Base-by-base conservation (phyloP, 2,888 invertebrate genomes). In the Caenorhabditis sp. region DNA sequence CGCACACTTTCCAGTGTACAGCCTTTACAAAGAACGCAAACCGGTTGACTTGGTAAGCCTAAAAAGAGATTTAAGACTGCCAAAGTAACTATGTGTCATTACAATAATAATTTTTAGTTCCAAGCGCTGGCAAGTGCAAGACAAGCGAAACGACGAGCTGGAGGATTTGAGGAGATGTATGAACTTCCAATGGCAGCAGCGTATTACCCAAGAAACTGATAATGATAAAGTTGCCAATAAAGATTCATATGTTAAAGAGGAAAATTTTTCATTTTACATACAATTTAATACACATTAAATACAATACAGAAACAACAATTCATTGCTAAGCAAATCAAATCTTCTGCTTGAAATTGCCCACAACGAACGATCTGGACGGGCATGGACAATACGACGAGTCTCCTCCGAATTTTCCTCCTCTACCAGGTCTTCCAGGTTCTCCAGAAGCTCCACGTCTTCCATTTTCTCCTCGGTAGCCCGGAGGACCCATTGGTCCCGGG, bases 1-100 rank as follows among this genome's bases (percentile, higher is more conserved):
- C 4, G 70, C 81, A 32, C 81, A 81, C 65, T 81, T 70, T 20
- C 81, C 81, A n/a, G 81, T 81, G 18, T 81, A 81, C 70, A 76
- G 81, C 56, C 70, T 81, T n/a, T 81, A 81, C 32, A 81, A 81
- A 24, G 81, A 81, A 15, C 61, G 81, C 0, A 76, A 70, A 70
- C 81, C 81, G 50, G 65, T 81, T 40, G 81, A 81, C n/a, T 64
- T 81, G 70, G 81, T 81, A 55, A 61, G 69, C 56, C 11, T 5
- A 2, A 9, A 9, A 24, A 1, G 1, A 32, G 18, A 32, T 8
- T 13, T 40, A 13, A 11, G 24, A 44, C 40, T 4, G 4, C 4
- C 9, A 32, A 28, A 18, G 18, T 53, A 20, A 26, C 35, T 60
- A 40, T 15, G 40, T 11, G 40, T n/a, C n/a, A n/a, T 3, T 40